Evolutionary conservation across 2,113 vertebrate species (phyloP), one percentile per base, ranked within the genome.

Genomic region (Microtus montanus): DNA sequence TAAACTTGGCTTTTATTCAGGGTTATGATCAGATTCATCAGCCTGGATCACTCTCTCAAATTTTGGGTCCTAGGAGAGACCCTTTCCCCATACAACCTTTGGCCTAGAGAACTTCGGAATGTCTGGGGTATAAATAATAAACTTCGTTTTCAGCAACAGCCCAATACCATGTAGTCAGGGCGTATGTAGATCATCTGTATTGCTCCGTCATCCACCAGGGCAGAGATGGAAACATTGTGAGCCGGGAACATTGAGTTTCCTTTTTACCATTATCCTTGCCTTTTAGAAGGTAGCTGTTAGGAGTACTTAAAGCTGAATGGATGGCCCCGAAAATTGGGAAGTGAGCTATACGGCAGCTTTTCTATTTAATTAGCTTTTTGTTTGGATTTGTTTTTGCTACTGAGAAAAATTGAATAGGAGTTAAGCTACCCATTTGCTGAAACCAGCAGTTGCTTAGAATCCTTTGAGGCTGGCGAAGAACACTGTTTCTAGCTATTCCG

Each of bases 201-300:
- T 82, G 80, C 89, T 86, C 82, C 63, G 19, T 17, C 5, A 8
- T 52, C 82, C 30, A 20, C 78, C 44, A 26, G 77, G 49, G n/a
- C 52, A 94, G 92, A 94, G 75, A 86, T 58, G 68, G 85, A 97
- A 93, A 63, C 44, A 47, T 35, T 14, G 30, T 71, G 92, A 95
- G 74, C n/a, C 11, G 71, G 92, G 91, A 95, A 96, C 75, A 90
- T 44, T 47, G 91, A 94, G 92, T 95, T 96, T 94, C 26, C 0
- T 86, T 96, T 87, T 95, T 89, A 84, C 38, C 75, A 74, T 58
- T 61, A 80, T 84, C 54, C 41, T 78, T 83, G 64, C 85, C 91
- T 95, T 95, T 95, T 94, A 95, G 92, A 91, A 89, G 83, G 49
- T 90, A 85, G 63, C 93, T 97, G 84, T 97, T 90, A 96, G 92